A percentile compares a stretch with the other conserved stretches of the same genome.
phyloP scores from a whole-genome alignment of 1,140 invertebrate genomes.

The Temnothorax longispinosus region DNA sequence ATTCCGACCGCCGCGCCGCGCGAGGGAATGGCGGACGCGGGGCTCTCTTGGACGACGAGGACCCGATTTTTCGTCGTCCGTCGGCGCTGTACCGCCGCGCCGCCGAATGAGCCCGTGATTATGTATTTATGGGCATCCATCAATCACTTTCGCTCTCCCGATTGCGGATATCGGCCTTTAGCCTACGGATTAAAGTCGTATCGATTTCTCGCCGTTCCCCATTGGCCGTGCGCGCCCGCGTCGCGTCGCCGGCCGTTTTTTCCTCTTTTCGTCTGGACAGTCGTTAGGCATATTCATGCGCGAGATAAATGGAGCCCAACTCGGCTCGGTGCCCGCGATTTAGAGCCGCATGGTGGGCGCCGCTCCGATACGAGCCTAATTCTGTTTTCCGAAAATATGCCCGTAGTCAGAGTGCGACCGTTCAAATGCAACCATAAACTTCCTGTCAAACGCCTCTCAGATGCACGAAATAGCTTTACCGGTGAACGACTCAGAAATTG shows the following conservation, averaged over 20 bases:
- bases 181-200: conserved; percentile 73
- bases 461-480: background rate
- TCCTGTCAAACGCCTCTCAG: background rate
- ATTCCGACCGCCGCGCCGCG: conserved; percentile 30
- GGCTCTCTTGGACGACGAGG: conserved; percentile 35
- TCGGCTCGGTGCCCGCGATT: conserved; percentile 46
- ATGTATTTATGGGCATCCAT: conserved; percentile 75
- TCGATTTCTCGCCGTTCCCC: conserved; percentile 71
- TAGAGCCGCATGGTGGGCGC: background rate
- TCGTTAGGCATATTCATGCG: conserved; percentile 49
- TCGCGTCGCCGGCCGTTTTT: conserved; percentile 38
- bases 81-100: conserved; percentile 56
- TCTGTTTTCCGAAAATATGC: conserved; percentile 44
- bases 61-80: conserved; percentile 65
- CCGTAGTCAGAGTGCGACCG: background rate
- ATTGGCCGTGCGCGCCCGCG: conserved; percentile 46
- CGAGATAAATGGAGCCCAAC: conserved; percentile 56
- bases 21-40: conserved; percentile 8
- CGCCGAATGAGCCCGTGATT: conserved; percentile 67
- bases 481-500: background rate
- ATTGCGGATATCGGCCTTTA: conserved; percentile 74
- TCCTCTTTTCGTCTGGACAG: conserved; percentile 3
- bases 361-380: conserved; percentile 24
- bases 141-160: conserved; percentile 75
- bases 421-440: background rate